Evolutionary conservation across 2,888 invertebrate species (phyloP).

Genomic region (Lydus trimaculatus): DNA sequence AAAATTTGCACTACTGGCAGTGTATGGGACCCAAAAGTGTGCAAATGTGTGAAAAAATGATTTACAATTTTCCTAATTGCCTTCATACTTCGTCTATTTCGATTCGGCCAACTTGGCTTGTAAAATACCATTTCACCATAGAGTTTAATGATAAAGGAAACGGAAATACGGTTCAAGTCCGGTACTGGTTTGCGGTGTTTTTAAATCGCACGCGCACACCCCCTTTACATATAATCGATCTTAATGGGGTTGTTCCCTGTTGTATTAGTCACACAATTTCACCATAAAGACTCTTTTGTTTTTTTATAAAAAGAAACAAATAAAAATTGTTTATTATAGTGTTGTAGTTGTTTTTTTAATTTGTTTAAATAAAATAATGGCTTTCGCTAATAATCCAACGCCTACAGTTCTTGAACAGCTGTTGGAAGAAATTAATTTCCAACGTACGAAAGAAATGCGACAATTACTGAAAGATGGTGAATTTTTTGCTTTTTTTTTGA

Average conservation of each 20-base stretch:
- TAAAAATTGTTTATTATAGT: neutral
- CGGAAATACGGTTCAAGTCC: neutral
- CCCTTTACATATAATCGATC: slow-evolving; percentile 19
- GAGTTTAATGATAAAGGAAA: too few species aligned
- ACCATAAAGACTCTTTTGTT: neutral
- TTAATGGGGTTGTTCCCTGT: slow-evolving; percentile 26
- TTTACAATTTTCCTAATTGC: neutral
- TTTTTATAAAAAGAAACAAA: too few species aligned
- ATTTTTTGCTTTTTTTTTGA: too few species aligned
- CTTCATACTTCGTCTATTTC: too few species aligned
- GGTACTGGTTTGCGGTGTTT: slow-evolving; percentile 5
- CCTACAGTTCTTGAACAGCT: slow-evolving; percentile 84
- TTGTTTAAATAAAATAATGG: slow-evolving; percentile 56
- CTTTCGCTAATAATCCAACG: slow-evolving; percentile 53
- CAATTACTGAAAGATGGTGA: slow-evolving; percentile 87
- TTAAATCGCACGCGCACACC: slow-evolving; percentile 21
- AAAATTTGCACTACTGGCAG: slow-evolving; percentile 52
- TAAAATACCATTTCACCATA: too few species aligned
- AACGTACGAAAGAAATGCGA: slow-evolving; percentile 89
- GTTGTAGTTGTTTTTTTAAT: neutral
- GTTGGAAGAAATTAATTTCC: slow-evolving; percentile 90
- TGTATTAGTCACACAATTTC: slow-evolving; percentile 15
- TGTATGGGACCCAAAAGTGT: slow-evolving; percentile 47
- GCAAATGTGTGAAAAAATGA: slow-evolving; percentile 34
- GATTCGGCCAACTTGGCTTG: too few species aligned